These are phyloP conservation scores for Amphipyra berbera DNA, from an alignment of 2,888 invertebrate species.

Conservation along the genomic window DNA sequence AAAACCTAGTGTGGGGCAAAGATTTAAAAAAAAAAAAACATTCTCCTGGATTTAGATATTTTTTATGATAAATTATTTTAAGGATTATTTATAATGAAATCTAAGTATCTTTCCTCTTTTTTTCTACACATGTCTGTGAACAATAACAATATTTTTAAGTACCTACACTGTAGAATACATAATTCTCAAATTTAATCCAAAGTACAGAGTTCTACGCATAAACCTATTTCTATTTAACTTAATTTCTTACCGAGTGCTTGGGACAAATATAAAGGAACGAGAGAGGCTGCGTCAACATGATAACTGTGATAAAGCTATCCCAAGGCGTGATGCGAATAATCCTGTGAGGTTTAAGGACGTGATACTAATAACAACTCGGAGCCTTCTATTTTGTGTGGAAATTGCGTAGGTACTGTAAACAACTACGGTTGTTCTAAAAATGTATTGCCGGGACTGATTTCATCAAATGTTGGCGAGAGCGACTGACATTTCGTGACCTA, in stretches of 20 bases:
- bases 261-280: slow-evolving; percentile 39
- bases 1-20: no score
- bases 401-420: slow-evolving; percentile 54
- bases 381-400: slow-evolving; percentile 48
- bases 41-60: no score
- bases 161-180: no score
- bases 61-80: no score
- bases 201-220: neutral
- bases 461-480: slow-evolving; percentile 7
- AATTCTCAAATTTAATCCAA: no score
- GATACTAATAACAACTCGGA: slow-evolving; percentile 57
- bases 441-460: slow-evolving; percentile 17
- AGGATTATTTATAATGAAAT: no score
- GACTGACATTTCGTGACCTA: slow-evolving; percentile 14
- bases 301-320: slow-evolving; percentile 68
- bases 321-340: slow-evolving; percentile 66
- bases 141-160: no score
- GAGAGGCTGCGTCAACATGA: slow-evolving; percentile 58
- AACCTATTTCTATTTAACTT: slow-evolving; percentile 36
- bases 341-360: slow-evolving; percentile 60
- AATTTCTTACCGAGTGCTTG: slow-evolving; percentile 33
- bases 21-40: no score
- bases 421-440: slow-evolving; percentile 29
- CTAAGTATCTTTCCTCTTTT: no score
- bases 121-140: neutral